phyloP scores from a whole-genome alignment of 1,140 invertebrate species.

The Diprion similis region DNA sequence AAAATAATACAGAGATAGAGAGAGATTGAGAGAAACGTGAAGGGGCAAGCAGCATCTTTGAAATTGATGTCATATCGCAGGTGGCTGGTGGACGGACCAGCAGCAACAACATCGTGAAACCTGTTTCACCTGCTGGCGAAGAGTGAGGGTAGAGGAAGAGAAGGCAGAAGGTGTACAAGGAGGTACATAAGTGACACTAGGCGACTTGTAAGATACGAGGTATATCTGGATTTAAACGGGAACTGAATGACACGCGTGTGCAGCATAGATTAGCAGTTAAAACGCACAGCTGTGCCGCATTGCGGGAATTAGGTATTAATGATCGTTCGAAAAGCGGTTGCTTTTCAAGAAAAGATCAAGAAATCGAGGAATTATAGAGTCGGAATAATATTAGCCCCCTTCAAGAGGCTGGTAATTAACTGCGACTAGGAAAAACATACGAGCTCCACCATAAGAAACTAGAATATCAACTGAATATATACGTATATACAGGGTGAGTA shows the following conservation, averaged over 20 bases:
- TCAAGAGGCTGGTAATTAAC: background rate
- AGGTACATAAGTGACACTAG: background rate
- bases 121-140: background rate
- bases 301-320: background rate
- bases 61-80: slow-evolving; percentile 5
- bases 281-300: background rate
- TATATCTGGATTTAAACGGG: slow-evolving; percentile 1
- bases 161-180: too few relatives aligned
- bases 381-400: background rate
- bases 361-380: background rate
- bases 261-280: background rate
- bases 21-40: background rate
- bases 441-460: too few relatives aligned
- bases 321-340: background rate
- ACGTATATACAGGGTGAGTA: too few relatives aligned
- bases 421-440: too few relatives aligned
- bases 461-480: too few relatives aligned
- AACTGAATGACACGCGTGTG: background rate
- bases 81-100: background rate
- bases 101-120: background rate
- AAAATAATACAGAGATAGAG: too few relatives aligned
- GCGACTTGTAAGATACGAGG: background rate
- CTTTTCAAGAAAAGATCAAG: background rate
- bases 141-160: background rate
- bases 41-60: background rate